phyloP scores from a whole-genome alignment of 2,888 invertebrate species.

The Cataglyphis livida region DNA sequence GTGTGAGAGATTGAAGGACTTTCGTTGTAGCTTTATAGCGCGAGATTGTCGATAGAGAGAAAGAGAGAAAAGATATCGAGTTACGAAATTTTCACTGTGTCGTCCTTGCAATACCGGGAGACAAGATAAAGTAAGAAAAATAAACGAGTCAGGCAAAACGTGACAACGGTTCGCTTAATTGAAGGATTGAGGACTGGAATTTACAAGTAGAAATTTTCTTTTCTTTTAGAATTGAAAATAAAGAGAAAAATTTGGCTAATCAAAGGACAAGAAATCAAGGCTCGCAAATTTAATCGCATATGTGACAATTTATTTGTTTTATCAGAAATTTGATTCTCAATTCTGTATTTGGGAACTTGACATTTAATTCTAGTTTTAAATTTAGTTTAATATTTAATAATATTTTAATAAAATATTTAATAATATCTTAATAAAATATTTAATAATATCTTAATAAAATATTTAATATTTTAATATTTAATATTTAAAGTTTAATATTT shows the following conservation, averaged over 20 bases:
- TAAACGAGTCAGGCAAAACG: not conserved
- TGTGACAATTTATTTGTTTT: not conserved
- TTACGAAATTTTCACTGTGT: slow-evolving; percentile 18
- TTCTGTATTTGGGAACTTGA: not conserved
- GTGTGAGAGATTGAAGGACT: slow-evolving; percentile 28
- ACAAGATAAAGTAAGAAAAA: slow-evolving; percentile 48
- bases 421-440: too few relatives aligned
- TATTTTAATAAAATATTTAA: too few relatives aligned
- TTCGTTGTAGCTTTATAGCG: slow-evolving; percentile 33
- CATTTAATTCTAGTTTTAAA: not conserved
- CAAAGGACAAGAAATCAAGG: not conserved
- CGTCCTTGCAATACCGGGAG: slow-evolving; percentile 19
- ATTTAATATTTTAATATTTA: too few relatives aligned
- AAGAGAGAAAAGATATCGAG: slow-evolving; percentile 46
- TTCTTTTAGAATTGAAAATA: not conserved
- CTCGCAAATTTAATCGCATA: not conserved
- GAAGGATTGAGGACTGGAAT: not conserved
- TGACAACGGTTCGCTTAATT: slow-evolving; percentile 21
- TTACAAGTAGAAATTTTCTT: not conserved
- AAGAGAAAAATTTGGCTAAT: not conserved
- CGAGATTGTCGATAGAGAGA: slow-evolving; percentile 21
- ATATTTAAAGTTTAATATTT: too few relatives aligned
- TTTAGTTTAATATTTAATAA: too few relatives aligned
- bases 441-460: too few relatives aligned
- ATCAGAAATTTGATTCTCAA: not conserved